phyloP scores from a whole-genome alignment of 2,888 invertebrate genomes.

The Rutpela maculata region DNA sequence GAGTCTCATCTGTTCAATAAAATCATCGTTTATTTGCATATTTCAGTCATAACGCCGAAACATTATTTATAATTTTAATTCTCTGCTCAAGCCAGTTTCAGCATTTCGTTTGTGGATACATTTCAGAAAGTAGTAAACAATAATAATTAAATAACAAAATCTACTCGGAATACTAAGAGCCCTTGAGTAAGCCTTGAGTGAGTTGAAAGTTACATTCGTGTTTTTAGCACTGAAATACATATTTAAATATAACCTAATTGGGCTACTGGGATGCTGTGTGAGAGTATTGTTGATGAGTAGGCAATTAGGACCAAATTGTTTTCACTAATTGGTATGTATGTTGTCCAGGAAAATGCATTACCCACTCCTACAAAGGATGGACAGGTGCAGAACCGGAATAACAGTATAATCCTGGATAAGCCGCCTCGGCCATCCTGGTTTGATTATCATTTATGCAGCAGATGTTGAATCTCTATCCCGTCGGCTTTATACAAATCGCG shows the following conservation, averaged over 20 bases:
- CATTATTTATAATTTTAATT: too few species aligned
- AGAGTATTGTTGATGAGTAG: constrained; percentile 21
- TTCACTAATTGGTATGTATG: constrained; percentile 30
- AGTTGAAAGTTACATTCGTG: not conserved
- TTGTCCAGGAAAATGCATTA: constrained; percentile 17
- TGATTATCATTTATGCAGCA: constrained; percentile 53
- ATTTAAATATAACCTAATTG: constrained; percentile 21
- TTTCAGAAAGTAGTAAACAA: not conserved
- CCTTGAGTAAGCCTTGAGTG: not conserved
- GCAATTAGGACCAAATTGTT: constrained; percentile 27
- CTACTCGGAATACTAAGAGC: not conserved
- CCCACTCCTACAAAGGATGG: constrained; percentile 4
- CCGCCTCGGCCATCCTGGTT: constrained; percentile 50
- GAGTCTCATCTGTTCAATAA: too few species aligned
- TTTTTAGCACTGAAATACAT: not conserved
- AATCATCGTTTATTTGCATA: too few species aligned
- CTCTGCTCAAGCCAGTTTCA: too few species aligned
- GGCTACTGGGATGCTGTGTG: constrained; percentile 2
- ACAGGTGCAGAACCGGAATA: constrained; percentile 52
- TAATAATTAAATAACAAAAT: constrained; percentile 3
- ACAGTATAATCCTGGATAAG: constrained; percentile 52
- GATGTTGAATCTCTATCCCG: constrained; percentile 49
- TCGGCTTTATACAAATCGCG: constrained; percentile 45
- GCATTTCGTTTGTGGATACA: too few species aligned
- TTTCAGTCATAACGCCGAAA: too few species aligned